These are phyloP conservation scores for Drosophila lutescens DNA, from an alignment of 2,888 invertebrate species.

Conservation along the genomic window DNA sequence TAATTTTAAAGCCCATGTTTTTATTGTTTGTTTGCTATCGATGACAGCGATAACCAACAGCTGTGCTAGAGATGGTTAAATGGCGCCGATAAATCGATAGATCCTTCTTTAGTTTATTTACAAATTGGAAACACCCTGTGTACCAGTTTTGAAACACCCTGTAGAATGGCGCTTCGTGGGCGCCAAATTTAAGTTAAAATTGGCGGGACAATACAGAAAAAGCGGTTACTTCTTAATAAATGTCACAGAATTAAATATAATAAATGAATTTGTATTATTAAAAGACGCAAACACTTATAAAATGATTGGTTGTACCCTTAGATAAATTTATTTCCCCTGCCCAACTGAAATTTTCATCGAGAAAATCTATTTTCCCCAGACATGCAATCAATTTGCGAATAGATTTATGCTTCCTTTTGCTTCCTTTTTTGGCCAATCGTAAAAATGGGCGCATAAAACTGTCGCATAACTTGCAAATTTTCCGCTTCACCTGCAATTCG, in stretches of 20 bases:
- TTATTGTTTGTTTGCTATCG: neutral
- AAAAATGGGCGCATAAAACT: slow-evolving; percentile 48
- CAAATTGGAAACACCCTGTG: too few species aligned
- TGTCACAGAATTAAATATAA: too few species aligned
- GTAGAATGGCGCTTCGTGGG: too few species aligned
- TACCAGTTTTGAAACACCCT: too few species aligned
- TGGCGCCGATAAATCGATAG: neutral
- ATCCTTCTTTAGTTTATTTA: too few species aligned
- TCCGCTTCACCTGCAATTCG: slow-evolving; percentile 70
- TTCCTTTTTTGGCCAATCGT: neutral
- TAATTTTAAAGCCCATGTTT: too few species aligned
- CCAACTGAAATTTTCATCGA: neutral
- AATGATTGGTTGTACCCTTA: too few species aligned
- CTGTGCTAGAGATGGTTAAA: neutral
- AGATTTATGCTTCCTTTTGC: slow-evolving; percentile 10
- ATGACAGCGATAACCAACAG: neutral
- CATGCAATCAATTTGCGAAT: slow-evolving; percentile 51
- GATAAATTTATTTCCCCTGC: neutral
- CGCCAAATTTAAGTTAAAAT: too few species aligned
- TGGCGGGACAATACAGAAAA: too few species aligned
- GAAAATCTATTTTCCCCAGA: neutral
- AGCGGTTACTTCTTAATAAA: too few species aligned
- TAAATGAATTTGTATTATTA: too few species aligned
- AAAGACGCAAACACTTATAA: too few species aligned
- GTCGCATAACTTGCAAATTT: slow-evolving; percentile 75